Conservation (phyloP, 2,113 vertebrate species). For the Parotia lawesii region DNA sequence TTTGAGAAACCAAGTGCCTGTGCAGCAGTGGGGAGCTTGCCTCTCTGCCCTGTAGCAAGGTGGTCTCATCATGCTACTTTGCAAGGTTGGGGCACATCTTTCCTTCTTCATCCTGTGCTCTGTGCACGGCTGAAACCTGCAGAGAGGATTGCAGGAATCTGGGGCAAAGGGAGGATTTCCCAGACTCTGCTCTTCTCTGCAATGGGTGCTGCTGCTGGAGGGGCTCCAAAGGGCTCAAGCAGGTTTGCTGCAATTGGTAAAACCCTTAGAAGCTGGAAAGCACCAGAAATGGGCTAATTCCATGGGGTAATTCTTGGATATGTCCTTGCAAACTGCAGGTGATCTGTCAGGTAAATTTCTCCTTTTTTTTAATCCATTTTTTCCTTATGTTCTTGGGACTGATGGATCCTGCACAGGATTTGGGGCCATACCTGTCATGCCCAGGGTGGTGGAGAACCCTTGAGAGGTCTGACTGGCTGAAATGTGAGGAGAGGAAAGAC, state of each 20-base stretch:
- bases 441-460: not conserved
- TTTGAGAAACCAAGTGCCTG: not conserved
- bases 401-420: not conserved
- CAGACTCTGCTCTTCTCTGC: not conserved
- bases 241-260: not conserved
- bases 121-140: not conserved
- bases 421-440: not conserved
- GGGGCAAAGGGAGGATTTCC: not conserved
- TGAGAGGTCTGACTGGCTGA: not conserved
- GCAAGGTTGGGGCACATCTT: rapidly evolving
- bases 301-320: not conserved
- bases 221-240: not conserved
- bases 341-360: not conserved
- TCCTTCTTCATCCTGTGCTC: not conserved
- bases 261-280: not conserved
- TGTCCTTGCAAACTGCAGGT: not conserved
- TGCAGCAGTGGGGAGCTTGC: not conserved
- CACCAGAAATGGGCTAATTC: not conserved
- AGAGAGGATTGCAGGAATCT: not conserved
- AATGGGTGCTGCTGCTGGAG: not conserved
- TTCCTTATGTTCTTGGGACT: not conserved
- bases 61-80: not conserved
- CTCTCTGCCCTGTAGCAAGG: not conserved
- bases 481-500: not conserved
- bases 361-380: not conserved